Evolutionary conservation across 2,888 invertebrate species (phyloP), one percentile per base, ranked within the genome.

Genomic region (Leptinotarsa peninsularis): DNA sequence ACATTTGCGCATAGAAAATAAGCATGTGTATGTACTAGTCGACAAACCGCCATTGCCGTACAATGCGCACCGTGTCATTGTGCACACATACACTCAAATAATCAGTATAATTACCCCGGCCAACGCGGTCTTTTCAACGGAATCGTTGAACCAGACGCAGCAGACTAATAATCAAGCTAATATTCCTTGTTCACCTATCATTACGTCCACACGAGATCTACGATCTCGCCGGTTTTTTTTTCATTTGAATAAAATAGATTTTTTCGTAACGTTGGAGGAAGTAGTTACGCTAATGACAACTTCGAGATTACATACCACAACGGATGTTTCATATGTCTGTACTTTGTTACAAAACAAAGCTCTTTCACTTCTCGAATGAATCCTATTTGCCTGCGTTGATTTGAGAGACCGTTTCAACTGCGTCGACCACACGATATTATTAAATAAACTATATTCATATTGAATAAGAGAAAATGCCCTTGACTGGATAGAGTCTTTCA

Each of bases 31-130:
- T 52, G 66, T 74, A 74, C 74, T 66, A 71, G 58, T 54, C 74
- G 71, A 68, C 71, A 75, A 75, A 75, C 67, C 43, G 74, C 71
- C 63, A 75, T 68, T 63, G 71, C 67, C 54, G 17, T 71, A 63
- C 66, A 68, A 71, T 68, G 71, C 74, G 63, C 27, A 33, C 54
- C 71, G 68, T 75, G 74, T 75, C 71, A 71, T 75, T 71, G 52
- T 71, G 43, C 49, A 71, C 67, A 63, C 66, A 66, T 71, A 27
- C 56, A 33, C 50, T 74, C 67, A 52, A 74, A 74, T 74, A 70
- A 74, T 70, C 66, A 27, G 54, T 33, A 50, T 67, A 74, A 70
- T 70, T 70, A 66, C 66, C 27, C 43, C 63, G n/a, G 58, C n/a
- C 58, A 71, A 49, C 66, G 71, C 43, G 33, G 67, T 63, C 66